Evolutionary conservation across 2,113 vertebrate species (phyloP).

Genomic region (Etia nguti): DNA sequence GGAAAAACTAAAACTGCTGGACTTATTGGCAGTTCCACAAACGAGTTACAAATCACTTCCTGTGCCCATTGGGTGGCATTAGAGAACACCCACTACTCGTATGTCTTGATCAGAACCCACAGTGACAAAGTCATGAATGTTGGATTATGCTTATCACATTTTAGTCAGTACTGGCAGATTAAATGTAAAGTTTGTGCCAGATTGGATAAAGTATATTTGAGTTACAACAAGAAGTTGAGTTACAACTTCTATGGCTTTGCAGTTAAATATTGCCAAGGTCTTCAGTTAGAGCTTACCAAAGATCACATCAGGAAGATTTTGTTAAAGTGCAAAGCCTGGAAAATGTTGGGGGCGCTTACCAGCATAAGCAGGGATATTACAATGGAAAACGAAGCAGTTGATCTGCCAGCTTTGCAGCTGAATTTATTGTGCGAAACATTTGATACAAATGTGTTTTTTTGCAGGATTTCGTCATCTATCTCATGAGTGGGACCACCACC

Average conservation of each 20-base stretch:
- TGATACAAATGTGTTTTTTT: neutral
- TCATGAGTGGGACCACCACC: slow-evolving; percentile 69
- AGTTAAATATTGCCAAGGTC: neutral
- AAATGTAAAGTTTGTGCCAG: neutral
- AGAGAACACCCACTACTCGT: neutral
- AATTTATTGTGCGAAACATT: neutral
- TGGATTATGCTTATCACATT: neutral
- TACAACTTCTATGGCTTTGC: accelerated
- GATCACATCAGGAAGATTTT: neutral
- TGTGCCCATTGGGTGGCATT: neutral
- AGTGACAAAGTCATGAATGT: neutral
- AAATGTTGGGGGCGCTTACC: accelerated
- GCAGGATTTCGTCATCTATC: slow-evolving; percentile 77
- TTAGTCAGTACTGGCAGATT: neutral
- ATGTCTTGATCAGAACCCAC: neutral
- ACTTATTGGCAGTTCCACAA: neutral
- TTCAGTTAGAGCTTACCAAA: neutral
- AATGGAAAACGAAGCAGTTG: neutral
- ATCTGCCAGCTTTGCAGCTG: neutral
- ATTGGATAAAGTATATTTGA: neutral
- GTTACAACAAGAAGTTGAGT: neutral
- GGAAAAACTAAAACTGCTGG: neutral
- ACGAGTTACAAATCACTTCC: neutral
- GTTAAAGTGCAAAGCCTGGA: neutral
- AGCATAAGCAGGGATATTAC: neutral